Conservation (phyloP, 2,888 invertebrate genomes). For the Megaustenia siamemsis region DNA sequence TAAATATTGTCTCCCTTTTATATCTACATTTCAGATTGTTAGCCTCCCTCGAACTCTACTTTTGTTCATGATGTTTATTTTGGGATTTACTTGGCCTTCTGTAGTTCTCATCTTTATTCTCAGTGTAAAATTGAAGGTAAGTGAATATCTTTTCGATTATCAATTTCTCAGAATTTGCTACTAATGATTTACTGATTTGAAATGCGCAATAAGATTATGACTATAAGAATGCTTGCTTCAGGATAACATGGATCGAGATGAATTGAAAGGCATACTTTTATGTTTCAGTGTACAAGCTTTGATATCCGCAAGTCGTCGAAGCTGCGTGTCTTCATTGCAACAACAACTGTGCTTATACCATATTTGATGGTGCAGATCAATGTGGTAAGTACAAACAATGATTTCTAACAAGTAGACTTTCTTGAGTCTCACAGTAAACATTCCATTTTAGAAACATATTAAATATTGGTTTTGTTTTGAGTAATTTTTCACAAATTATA, state of each 20-base stretch:
- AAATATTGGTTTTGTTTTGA: too few relatives aligned
- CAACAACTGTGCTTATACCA: slow-evolving; percentile 91
- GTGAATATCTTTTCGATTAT: neutral
- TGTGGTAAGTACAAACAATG: slow-evolving; percentile 90
- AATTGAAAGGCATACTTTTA: too few relatives aligned
- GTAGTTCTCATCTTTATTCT: slow-evolving; percentile 91
- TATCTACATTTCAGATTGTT: slow-evolving; percentile 81
- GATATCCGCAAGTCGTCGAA: slow-evolving; percentile 92
- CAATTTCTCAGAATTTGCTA: too few relatives aligned
- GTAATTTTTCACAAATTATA: too few relatives aligned
- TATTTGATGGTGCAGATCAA: slow-evolving; percentile 95
- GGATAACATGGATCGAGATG: too few relatives aligned
- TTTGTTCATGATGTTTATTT: slow-evolving; percentile 90
- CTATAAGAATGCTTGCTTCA: too few relatives aligned
- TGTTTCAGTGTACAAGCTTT: slow-evolving; percentile 88
- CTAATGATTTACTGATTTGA: too few relatives aligned
- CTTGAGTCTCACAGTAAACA: too few relatives aligned
- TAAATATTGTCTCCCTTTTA: too few relatives aligned
- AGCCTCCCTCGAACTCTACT: slow-evolving; percentile 90
- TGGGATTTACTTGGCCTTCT: slow-evolving; percentile 94
- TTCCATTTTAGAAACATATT: too few relatives aligned
- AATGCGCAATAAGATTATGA: too few relatives aligned
- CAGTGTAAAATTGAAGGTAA: slow-evolving; percentile 86
- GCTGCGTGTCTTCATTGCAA: slow-evolving; percentile 90
- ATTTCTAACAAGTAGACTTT: too few relatives aligned